Evolutionary conservation across 2,888 invertebrate species (phyloP), one percentile per base, ranked within the genome.

Genomic region (Melikaiella ostensackeni): DNA sequence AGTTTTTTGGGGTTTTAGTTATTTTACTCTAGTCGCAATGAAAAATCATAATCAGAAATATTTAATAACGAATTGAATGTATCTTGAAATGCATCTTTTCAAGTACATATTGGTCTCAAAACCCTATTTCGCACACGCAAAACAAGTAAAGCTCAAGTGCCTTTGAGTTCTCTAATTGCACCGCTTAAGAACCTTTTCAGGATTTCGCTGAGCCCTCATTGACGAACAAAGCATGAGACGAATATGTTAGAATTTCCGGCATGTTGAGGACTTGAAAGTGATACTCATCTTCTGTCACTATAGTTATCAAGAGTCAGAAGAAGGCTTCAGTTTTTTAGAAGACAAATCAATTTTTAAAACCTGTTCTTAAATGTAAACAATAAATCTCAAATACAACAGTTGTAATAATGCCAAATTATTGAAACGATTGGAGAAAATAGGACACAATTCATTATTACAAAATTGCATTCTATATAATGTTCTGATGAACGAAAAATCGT

Each of bases 181-280:
- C 24, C 24, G 74, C 74, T 74, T 63, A 75, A 75, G 75, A 46
- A 63, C 61, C 75, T 50, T 63, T 75, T 62, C 62, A 75, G 63
- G 35, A 21, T 63, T 75, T 35, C n/a, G 21, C 16, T 61, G 62
- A 38, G 27, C 30, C 35, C 75, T 75, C 75, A 75, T 75, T 75
- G 75, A 50, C 75, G 75, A 30, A 50, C 46, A 66, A 66, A 46
- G 66, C 21, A 42, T 27, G 38, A 66, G 27, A 42, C 19, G 66
- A 66, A 64, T 63, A 30, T 30, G n/a, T n/a, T n/a, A n/a, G n/a
- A n/a, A n/a, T n/a, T n/a, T n/a, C n/a, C n/a, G n/a, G n/a, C n/a
- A n/a, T n/a, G n/a, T n/a, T n/a, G n/a, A n/a, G n/a, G n/a, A n/a
- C n/a, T n/a, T n/a, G n/a, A n/a, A n/a, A n/a, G n/a, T n/a, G n/a